Evolutionary conservation across 2,888 invertebrate genomes (phyloP).

Genomic region (Mesorhabditis belari): DNA sequence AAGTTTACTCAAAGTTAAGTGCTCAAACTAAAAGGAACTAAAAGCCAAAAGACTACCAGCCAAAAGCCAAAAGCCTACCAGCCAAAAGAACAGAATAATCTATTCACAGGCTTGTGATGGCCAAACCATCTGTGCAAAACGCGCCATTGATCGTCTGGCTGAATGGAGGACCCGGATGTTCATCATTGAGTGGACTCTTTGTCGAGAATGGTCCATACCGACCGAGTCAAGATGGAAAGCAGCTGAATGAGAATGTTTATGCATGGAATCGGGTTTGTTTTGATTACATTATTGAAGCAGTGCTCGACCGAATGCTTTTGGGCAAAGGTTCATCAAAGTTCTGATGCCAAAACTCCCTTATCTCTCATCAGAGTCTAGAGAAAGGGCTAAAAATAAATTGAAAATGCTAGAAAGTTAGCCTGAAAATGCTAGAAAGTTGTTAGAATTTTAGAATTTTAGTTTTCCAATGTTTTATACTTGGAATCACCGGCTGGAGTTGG

Average conservation of each 20-base stretch:
- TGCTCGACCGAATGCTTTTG: no score
- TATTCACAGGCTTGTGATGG: slow-evolving; percentile 42
- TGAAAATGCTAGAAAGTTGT: no score
- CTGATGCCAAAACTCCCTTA: no score
- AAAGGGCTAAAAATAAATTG: no score
- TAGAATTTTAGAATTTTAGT: slow-evolving; percentile 36
- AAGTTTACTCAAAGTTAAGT: background rate
- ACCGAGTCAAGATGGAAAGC: slow-evolving; percentile 45
- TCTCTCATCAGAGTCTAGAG: no score
- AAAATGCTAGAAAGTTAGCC: no score
- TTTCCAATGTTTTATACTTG: slow-evolving; percentile 58
- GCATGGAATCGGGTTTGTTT: slow-evolving; percentile 51
- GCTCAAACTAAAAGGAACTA: background rate
- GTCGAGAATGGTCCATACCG: slow-evolving; percentile 36
- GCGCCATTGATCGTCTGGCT: slow-evolving; percentile 56
- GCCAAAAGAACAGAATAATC: no score
- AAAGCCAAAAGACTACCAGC: no score
- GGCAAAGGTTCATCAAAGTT: no score
- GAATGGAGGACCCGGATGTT: slow-evolving; percentile 55
- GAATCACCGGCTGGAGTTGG: slow-evolving; percentile 60
- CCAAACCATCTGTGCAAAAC: slow-evolving; percentile 48
- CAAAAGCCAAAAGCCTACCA: no score
- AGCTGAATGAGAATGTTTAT: slow-evolving; percentile 47
- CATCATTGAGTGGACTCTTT: slow-evolving; percentile 30
- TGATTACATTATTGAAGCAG: no score